Conservation (phyloP, 2,113 vertebrate species). For the Callithrix jacchus region DNA sequence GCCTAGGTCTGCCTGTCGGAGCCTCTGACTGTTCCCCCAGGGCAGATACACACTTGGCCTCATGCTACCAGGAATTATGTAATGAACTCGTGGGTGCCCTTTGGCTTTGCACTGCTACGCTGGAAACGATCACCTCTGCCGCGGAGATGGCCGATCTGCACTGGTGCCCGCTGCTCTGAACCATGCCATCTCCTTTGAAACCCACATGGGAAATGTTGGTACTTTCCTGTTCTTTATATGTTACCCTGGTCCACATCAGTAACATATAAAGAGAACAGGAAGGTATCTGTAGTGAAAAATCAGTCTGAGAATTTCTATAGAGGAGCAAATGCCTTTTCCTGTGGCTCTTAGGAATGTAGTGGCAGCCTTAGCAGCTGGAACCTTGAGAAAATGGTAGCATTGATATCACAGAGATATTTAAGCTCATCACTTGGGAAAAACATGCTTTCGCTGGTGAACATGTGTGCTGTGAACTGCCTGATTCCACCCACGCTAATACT, state of each 20-base stretch:
- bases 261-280: too few relatives aligned
- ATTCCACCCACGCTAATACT: not conserved
- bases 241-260: not conserved
- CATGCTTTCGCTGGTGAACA: not conserved
- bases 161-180: not conserved
- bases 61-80: constrained; percentile 53
- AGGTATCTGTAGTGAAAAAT: not conserved
- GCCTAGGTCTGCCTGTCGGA: not conserved
- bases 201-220: not conserved
- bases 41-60: not conserved
- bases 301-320: not conserved
- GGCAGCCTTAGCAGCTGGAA: not conserved
- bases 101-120: not conserved
- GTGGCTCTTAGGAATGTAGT: not conserved
- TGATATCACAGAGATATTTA: not conserved
- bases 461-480: not conserved
- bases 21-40: not conserved
- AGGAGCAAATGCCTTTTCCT: constrained; percentile 3
- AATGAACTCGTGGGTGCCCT: constrained; percentile 53
- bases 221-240: not conserved
- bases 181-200: not conserved
- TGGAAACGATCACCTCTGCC: not conserved
- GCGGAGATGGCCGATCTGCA: not conserved
- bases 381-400: not conserved
- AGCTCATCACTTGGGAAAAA: not conserved